Percentiles rank a stretch among this genome's conserved stretches.
These are phyloP conservation scores for Erebia ligea DNA, from an alignment of 2,888 invertebrate genomes.

Conservation along the genomic window DNA sequence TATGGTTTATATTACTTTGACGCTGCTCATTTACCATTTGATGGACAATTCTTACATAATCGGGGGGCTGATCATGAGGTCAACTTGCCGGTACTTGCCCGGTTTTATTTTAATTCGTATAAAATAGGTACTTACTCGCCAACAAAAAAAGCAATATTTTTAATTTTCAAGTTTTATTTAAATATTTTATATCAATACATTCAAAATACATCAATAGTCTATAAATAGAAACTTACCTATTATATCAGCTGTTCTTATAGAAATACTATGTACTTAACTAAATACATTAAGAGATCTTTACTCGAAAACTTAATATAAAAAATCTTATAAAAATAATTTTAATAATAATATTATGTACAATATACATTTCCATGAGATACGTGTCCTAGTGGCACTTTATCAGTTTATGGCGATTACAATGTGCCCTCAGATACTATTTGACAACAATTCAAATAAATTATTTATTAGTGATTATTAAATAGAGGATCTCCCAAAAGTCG, in stretches of 20 bases:
- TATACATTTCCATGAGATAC: not conserved
- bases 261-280: not conserved
- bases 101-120: too few relatives aligned
- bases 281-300: slow-evolving; percentile 21
- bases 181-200: slow-evolving; percentile 4
- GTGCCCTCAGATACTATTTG: not conserved
- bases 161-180: not conserved
- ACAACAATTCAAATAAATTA: too few relatives aligned
- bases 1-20: too few relatives aligned
- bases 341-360: slow-evolving; percentile 5
- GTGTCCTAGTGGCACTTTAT: not conserved
- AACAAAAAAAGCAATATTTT: not conserved
- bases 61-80: too few relatives aligned
- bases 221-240: not conserved
- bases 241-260: not conserved
- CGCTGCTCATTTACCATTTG: too few relatives aligned
- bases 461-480: too few relatives aligned
- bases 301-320: not conserved
- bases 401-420: too few relatives aligned
- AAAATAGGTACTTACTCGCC: not conserved
- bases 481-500: too few relatives aligned
- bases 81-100: too few relatives aligned
- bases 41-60: too few relatives aligned
- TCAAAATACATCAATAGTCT: not conserved
- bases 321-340: not conserved